Percentiles rank a stretch among this genome's conserved stretches.
These are phyloP conservation scores for Chromoteleia sp. DNA, from an alignment of 2,888 invertebrate species.

Conservation along the genomic window DNA sequence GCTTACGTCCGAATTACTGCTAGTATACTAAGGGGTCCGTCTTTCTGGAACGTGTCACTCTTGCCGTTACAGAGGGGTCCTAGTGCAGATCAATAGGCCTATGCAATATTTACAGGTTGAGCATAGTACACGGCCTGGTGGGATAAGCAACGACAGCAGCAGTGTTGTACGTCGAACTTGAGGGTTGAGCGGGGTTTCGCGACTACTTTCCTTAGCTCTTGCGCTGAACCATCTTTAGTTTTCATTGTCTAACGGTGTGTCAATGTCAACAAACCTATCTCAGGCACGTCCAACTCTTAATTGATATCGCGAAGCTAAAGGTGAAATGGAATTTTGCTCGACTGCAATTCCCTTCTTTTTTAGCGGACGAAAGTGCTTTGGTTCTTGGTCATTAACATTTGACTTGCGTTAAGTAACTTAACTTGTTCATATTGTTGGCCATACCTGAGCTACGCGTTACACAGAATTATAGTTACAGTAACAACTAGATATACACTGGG, in stretches of 20 bases:
- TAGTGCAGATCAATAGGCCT: conserved; percentile 14
- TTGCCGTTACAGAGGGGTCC: conserved; percentile 10
- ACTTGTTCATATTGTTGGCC: background rate
- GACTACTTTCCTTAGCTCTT: conserved; percentile 17
- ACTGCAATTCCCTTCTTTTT: background rate
- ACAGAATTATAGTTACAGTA: background rate
- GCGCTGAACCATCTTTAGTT: background rate
- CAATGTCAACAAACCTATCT: background rate
- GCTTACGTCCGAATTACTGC: background rate
- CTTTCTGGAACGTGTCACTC: background rate
- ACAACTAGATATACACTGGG: conserved; percentile 11
- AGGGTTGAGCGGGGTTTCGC: conserved; percentile 1
- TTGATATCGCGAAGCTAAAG: too few species aligned
- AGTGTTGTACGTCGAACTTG: background rate
- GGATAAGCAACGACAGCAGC: conserved; percentile 9
- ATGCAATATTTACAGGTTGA: conserved; percentile 31
- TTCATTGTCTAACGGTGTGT: background rate
- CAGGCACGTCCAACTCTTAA: background rate
- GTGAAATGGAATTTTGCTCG: too few species aligned
- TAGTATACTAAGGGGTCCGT: background rate
- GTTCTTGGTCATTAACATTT: too few species aligned
- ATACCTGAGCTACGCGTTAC: background rate
- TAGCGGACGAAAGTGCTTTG: background rate
- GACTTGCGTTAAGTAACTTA: background rate
- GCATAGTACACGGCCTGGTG: background rate